Evolutionary conservation across 2,888 invertebrate species (phyloP).

Genomic region (Drosophila paracracens): DNA sequence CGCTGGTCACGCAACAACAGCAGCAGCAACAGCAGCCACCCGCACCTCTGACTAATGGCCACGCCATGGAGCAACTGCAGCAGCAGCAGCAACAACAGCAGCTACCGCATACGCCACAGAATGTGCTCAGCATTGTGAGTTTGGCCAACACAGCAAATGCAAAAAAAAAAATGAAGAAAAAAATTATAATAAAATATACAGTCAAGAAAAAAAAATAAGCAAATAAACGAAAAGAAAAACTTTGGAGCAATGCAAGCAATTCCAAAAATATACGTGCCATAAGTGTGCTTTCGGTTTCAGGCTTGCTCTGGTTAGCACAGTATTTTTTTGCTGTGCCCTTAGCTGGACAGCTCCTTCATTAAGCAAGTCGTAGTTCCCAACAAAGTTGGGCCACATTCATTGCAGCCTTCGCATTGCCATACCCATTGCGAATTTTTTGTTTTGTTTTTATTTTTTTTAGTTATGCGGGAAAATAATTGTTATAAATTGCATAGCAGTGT

Average conservation of each 20-base stretch:
- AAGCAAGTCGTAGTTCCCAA: constrained; percentile 24
- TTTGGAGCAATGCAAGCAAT: constrained; percentile 65
- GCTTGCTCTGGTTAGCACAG: constrained; percentile 13
- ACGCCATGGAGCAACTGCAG: constrained; percentile 74
- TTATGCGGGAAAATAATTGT: constrained; percentile 41
- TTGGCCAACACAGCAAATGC: constrained; percentile 56
- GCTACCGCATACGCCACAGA: constrained; percentile 67
- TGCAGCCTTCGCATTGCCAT: constrained; percentile 51
- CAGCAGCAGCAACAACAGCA: constrained; percentile 68
- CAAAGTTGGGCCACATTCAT: constrained; percentile 29
- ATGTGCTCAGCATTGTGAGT: constrained; percentile 85
- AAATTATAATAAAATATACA: constrained; percentile 77
- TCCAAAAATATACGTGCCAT: constrained; percentile 72
- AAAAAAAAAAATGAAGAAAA: constrained; percentile 25
- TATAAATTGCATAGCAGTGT: constrained; percentile 30
- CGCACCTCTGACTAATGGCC: constrained; percentile 76
- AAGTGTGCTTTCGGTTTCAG: constrained; percentile 54
- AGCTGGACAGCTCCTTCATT: constrained; percentile 47
- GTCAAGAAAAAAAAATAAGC: constrained; percentile 16
- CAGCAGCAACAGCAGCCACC: constrained; percentile 59
- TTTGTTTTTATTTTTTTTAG: constrained; percentile 3
- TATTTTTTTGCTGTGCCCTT: constrained; percentile 33
- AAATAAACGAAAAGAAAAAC: constrained; percentile 23
- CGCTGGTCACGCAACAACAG: constrained; percentile 65
- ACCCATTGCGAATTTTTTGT: constrained; percentile 10